phyloP scores from a whole-genome alignment of 2,113 vertebrate species.

The Hippocampus comes region DNA sequence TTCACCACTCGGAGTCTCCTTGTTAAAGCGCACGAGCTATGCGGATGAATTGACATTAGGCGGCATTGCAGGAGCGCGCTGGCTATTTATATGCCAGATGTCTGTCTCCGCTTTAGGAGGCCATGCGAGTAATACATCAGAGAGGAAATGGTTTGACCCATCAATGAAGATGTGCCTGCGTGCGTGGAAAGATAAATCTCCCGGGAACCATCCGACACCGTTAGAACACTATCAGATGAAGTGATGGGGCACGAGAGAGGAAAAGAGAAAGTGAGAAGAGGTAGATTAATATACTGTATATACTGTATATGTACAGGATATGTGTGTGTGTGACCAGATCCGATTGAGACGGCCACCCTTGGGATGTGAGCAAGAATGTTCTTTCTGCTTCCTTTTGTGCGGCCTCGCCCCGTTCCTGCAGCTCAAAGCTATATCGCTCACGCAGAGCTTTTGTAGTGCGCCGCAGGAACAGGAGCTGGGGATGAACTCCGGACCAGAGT shows the following conservation, averaged over 20 bases:
- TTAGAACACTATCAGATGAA: conserved; percentile 62
- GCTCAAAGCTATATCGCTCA: conserved; percentile 38
- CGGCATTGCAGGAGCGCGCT: conserved; percentile 5
- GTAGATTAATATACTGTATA: conserved; percentile 14
- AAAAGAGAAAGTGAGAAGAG: conserved; percentile 32
- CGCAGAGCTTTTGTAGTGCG: neutral
- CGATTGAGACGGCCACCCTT: conserved; percentile 47
- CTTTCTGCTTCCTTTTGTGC: conserved; percentile 28
- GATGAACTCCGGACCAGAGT: neutral
- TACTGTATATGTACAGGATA: neutral
- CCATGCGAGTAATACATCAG: conserved; percentile 41
- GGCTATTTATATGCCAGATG: conserved; percentile 42
- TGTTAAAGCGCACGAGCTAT: conserved; percentile 34
- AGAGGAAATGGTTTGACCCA: conserved; percentile 27
- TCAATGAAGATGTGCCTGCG: conserved; percentile 34
- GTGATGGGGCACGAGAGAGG: conserved; percentile 33
- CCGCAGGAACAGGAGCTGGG: neutral
- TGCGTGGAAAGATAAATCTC: conserved; percentile 49
- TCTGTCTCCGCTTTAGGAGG: conserved; percentile 27
- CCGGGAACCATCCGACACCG: conserved; percentile 59
- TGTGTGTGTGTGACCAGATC: conserved; percentile 37
- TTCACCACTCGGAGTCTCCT: conserved; percentile 14
- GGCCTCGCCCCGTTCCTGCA: conserved; percentile 26
- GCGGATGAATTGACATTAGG: conserved; percentile 17
- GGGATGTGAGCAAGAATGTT: conserved; percentile 46